Percentiles rank a stretch among this genome's conserved stretches.
Evolutionary conservation across 2,113 vertebrate species (phyloP).

Genomic region (Solea senegalensis): DNA sequence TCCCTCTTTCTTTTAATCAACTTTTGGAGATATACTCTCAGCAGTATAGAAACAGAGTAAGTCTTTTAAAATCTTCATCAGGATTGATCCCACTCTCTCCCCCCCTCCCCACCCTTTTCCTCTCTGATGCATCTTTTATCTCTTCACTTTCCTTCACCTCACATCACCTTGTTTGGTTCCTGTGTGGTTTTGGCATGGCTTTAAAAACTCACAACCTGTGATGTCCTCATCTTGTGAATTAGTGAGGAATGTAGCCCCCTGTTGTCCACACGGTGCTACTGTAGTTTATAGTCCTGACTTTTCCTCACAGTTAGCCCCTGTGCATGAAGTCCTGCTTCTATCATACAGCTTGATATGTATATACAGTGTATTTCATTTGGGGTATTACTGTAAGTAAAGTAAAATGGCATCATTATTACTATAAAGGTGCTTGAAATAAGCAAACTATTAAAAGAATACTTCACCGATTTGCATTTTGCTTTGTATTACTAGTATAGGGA

Average conservation of each 20-base stretch:
- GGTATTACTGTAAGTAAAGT: background rate
- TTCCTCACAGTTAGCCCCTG: slow-evolving; percentile 18
- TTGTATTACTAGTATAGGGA: no score
- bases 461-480: no score
- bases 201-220: slow-evolving; percentile 29
- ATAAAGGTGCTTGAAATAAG: no score
- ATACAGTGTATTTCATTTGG: background rate
- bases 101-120: slow-evolving; percentile 11
- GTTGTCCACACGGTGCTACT: slow-evolving; percentile 40
- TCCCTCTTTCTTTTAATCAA: slow-evolving; percentile 63
- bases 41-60: slow-evolving; percentile 84
- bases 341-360: slow-evolving; percentile 4
- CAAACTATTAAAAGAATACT: no score
- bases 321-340: slow-evolving; percentile 60
- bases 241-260: slow-evolving; percentile 51
- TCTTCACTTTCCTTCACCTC: slow-evolving; percentile 30
- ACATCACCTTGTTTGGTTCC: slow-evolving; percentile 27
- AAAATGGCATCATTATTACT: no score
- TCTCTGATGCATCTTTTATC: slow-evolving; percentile 40
- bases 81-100: slow-evolving; percentile 11
- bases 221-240: slow-evolving; percentile 11
- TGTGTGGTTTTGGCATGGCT: slow-evolving; percentile 69
- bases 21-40: slow-evolving; percentile 84
- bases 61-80: slow-evolving; percentile 70
- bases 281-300: slow-evolving; percentile 1